Evolutionary conservation across 2,888 invertebrate species (phyloP).

Genomic region (Dioctria linearis): DNA sequence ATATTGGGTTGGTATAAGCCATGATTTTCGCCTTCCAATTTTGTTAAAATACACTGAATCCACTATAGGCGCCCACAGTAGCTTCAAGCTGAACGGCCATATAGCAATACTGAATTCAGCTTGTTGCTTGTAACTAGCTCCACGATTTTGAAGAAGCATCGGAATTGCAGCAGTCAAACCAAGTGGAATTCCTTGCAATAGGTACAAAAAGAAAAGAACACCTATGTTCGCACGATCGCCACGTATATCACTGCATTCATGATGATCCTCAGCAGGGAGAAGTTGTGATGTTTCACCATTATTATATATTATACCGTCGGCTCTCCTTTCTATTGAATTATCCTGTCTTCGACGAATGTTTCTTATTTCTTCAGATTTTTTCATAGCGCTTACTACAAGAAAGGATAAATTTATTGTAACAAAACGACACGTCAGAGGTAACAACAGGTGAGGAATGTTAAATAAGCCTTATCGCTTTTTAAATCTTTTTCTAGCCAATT

Average conservation of each 20-base stretch:
- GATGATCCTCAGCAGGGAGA: conserved; percentile 59
- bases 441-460: no score
- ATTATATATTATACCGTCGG: not conserved
- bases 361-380: conserved; percentile 10
- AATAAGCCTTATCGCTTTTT: no score
- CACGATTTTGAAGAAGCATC: conserved; percentile 93
- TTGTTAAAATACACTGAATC: conserved; percentile 88
- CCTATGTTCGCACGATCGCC: conserved; percentile 88
- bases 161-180: conserved; percentile 96
- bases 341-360: conserved; percentile 38
- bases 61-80: conserved; percentile 98
- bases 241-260: conserved; percentile 72
- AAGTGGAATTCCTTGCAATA: conserved; percentile 95
- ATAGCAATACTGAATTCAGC: conserved; percentile 94
- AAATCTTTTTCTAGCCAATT: no score
- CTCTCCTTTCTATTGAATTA: not conserved
- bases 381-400: not conserved
- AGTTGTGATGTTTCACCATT: conserved; percentile 18
- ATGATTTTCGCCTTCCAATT: conserved; percentile 95
- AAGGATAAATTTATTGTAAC: no score
- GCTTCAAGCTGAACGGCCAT: conserved; percentile 94
- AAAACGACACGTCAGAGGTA: conserved; percentile 44
- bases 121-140: conserved; percentile 95
- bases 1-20: conserved; percentile 96
- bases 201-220: conserved; percentile 91